phyloP scores from a whole-genome alignment of 2,113 vertebrate species.

The Blennius ocellaris region DNA sequence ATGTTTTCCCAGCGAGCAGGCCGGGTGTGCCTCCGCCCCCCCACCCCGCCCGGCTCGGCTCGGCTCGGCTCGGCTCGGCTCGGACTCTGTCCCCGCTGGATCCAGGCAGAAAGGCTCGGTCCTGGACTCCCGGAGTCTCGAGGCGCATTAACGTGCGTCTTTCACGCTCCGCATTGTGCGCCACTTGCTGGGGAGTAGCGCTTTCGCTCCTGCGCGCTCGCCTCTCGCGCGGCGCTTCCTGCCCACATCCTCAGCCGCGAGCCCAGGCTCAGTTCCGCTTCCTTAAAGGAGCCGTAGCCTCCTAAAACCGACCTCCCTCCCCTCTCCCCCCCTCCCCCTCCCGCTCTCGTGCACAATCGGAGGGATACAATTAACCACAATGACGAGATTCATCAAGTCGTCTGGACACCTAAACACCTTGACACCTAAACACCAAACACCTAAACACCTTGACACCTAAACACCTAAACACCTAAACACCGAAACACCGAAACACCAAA shows the following conservation, averaged over 20 bases:
- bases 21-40: background rate
- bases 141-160: constrained; percentile 59
- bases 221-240: constrained; percentile 78
- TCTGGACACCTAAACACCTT: no score
- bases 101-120: constrained; percentile 45
- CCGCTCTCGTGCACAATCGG: no score
- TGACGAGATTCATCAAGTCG: no score
- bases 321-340: no score
- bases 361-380: no score
- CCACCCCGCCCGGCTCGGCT: constrained; percentile 32
- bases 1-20: constrained; percentile 73
- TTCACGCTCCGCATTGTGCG: constrained; percentile 63
- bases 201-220: constrained; percentile 71
- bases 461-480: no score
- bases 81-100: constrained; percentile 41
- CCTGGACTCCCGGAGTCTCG: constrained; percentile 57
- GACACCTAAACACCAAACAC: no score
- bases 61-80: constrained; percentile 44
- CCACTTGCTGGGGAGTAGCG: constrained; percentile 61
- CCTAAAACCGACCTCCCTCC: background rate
- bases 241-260: constrained; percentile 75
- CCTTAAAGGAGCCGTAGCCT: constrained; percentile 79
- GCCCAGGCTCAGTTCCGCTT: constrained; percentile 70
- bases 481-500: no score
- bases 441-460: no score